These are phyloP conservation scores for Phrixothrix hirtus DNA, from an alignment of 2,888 invertebrate species.

Conservation along the genomic window DNA sequence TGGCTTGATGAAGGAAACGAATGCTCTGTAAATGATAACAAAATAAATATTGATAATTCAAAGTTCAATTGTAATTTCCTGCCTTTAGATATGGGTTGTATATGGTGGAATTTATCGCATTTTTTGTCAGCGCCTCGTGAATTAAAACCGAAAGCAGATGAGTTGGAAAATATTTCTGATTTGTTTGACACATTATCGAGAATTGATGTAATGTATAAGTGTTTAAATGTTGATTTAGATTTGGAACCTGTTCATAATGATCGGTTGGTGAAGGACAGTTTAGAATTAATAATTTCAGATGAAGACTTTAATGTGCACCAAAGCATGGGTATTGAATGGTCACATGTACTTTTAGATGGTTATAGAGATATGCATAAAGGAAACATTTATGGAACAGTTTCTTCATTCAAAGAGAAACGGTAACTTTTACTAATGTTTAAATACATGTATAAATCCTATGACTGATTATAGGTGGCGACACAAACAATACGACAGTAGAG, in stretches of 20 bases:
- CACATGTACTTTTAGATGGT: slow-evolving; percentile 14
- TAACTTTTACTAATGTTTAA: slow-evolving; percentile 36
- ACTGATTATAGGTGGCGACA: slow-evolving; percentile 58
- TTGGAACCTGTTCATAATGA: slow-evolving; percentile 46
- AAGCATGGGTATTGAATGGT: slow-evolving; percentile 22
- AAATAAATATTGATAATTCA: slow-evolving; percentile 7
- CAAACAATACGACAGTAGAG: slow-evolving; percentile 49
- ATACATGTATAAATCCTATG: slow-evolving; percentile 22
- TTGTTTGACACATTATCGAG: slow-evolving; percentile 39
- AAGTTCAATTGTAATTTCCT: slow-evolving; percentile 26
- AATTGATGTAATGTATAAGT: slow-evolving; percentile 42
- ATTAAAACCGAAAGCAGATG: neutral
- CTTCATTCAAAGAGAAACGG: slow-evolving; percentile 39
- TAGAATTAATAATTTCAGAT: slow-evolving; percentile 38
- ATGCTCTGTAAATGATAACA: slow-evolving; percentile 2
- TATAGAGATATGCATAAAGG: slow-evolving; percentile 1
- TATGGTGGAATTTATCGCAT: slow-evolving; percentile 49
- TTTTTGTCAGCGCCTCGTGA: neutral
- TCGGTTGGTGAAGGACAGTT: slow-evolving; percentile 48
- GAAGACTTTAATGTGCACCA: slow-evolving; percentile 10
- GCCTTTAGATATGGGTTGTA: slow-evolving; percentile 39
- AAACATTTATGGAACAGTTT: slow-evolving; percentile 34
- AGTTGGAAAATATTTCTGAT: slow-evolving; percentile 27
- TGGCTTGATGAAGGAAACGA: slow-evolving; percentile 23
- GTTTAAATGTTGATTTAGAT: slow-evolving; percentile 30